Evolutionary conservation across 2,113 vertebrate species (phyloP).

Genomic region (Vulpes ferrilata): DNA sequence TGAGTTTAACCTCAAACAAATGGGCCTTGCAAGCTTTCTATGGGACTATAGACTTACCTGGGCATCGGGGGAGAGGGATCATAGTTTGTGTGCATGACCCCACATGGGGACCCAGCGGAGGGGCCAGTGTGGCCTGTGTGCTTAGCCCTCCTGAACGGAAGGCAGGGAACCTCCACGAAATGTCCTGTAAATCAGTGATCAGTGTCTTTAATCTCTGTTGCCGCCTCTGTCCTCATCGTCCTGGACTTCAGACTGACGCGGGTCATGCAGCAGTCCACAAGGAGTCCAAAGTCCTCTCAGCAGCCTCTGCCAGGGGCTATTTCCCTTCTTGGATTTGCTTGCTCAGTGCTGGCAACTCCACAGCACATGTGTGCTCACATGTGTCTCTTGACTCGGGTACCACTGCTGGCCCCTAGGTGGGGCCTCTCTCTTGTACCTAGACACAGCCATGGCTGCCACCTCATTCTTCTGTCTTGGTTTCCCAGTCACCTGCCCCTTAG

Average conservation of each 20-base stretch:
- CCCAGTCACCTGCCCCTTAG: accelerated
- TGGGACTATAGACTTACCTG: neutral
- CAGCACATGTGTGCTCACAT: neutral
- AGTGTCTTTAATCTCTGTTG: neutral
- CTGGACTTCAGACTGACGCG: neutral
- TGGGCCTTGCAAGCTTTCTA: neutral
- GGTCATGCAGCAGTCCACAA: neutral
- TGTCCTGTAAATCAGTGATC: too few species aligned
- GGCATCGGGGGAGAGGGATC: neutral
- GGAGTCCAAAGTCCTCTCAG: neutral
- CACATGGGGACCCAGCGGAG: neutral
- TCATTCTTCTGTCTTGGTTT: neutral
- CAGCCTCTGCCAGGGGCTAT: neutral
- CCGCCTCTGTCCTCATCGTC: neutral
- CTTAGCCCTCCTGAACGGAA: neutral
- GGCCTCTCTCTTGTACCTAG: neutral
- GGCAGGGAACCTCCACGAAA: neutral
- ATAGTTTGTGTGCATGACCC: too few species aligned
- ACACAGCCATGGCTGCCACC: neutral
- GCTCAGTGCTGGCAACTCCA: neutral
- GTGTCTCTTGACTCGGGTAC: neutral
- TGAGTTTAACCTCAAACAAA: neutral
- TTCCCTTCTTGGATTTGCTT: neutral
- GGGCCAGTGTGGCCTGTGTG: neutral
- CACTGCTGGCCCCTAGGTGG: neutral